phyloP scores from a whole-genome alignment of 1,140 invertebrate species.

The Drosophila miranda region DNA sequence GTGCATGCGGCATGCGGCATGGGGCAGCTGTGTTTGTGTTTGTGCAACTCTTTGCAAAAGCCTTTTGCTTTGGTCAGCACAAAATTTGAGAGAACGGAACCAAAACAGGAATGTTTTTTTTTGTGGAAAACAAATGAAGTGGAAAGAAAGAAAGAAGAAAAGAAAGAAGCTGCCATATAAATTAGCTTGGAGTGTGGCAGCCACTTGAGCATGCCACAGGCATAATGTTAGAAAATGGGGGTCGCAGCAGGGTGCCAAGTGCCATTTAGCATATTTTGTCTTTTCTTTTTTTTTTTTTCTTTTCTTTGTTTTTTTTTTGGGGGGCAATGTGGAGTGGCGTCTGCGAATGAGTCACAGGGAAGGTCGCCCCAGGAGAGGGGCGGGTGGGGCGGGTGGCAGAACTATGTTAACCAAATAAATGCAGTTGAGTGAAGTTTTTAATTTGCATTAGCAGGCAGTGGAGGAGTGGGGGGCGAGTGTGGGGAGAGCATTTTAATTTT shows the following conservation, averaged over 20 bases:
- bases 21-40: constrained; percentile 32
- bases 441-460: constrained; percentile 43
- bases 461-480: not conserved
- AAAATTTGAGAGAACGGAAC: not conserved
- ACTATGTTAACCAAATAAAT: constrained; percentile 58
- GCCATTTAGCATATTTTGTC: constrained; percentile 70
- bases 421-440: constrained; percentile 63
- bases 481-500: constrained; percentile 61
- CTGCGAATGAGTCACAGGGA: constrained; percentile 22
- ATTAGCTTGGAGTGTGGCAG: constrained; percentile 61
- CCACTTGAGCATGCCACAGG: constrained; percentile 63
- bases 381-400: not conserved
- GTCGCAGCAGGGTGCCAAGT: constrained; percentile 44
- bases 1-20: not conserved
- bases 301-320: constrained; percentile 4
- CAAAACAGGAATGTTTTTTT: too few relatives aligned
- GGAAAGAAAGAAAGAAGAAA: constrained; percentile 38
- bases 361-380: not conserved
- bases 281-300: not conserved
- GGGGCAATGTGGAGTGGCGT: constrained; percentile 32
- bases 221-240: constrained; percentile 23
- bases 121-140: constrained; percentile 36
- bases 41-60: constrained; percentile 42
- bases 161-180: constrained; percentile 58
- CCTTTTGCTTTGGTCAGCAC: constrained; percentile 21